A percentile compares a stretch with the other conserved stretches of the same genome.
Evolutionary conservation across 2,113 vertebrate genomes (phyloP).

Genomic region (Gobiocypris rarus): DNA sequence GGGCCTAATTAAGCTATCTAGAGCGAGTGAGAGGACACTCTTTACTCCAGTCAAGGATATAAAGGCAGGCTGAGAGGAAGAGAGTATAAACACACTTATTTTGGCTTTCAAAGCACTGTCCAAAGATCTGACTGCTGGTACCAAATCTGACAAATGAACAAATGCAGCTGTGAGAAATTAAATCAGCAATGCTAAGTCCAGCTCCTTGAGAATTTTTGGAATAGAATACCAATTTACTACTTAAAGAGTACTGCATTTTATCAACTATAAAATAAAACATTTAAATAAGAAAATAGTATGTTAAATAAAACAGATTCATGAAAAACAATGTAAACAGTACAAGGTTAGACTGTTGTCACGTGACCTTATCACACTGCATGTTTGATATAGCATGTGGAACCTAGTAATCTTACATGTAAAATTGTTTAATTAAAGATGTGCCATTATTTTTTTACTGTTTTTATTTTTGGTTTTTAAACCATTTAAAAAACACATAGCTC

Average conservation of each 20-base stretch:
- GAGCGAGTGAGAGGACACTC: conserved; percentile 20
- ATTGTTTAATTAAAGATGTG: neutral
- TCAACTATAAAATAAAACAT: neutral
- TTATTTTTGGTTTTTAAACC: neutral
- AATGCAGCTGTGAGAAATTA: neutral
- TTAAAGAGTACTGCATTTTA: neutral
- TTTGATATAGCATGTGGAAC: neutral
- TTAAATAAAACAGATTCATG: neutral
- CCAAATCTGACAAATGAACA: conserved; percentile 4
- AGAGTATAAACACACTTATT: conserved; percentile 20
- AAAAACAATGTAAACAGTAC: neutral
- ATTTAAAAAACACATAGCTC: neutral
- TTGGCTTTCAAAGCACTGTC: conserved; percentile 10
- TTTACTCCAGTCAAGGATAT: conserved; percentile 38
- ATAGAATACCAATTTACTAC: neutral
- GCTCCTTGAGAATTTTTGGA: neutral
- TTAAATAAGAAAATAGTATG: neutral
- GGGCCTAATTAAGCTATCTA: conserved; percentile 65
- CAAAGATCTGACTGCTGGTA: neutral
- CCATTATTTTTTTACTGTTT: neutral
- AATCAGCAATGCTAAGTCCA: neutral
- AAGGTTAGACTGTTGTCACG: neutral
- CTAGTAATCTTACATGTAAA: neutral
- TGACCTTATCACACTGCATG: neutral
- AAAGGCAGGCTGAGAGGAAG: conserved; percentile 29